Evolutionary conservation across 1,140 invertebrate genomes (phyloP), one percentile per base, ranked within the genome.

Genomic region (Drosophila pandora): DNA sequence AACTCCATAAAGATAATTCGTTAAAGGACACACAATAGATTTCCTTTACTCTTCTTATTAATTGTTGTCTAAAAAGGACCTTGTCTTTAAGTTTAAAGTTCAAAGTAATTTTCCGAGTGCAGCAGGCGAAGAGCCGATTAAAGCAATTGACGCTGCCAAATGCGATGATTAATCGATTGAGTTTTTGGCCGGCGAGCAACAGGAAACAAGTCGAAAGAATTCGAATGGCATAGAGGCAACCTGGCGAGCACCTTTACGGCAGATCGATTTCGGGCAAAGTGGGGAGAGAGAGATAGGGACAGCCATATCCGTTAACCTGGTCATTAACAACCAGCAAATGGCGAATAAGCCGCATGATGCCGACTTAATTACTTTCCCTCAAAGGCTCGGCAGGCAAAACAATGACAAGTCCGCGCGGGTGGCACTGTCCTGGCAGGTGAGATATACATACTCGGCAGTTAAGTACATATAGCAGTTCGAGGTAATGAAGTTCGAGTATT

Each of bases 101-200:
- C 43, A 23, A 47, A 47, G 21, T 22, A 23, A 6, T 47, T 43
- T 21, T 43, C 3, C 8, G n/a, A 17, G n/a, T 43, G 3, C 17
- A 47, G 34, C 2, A 28, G 22, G 8, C 28, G 10, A 13, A 21
- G 7, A 64, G 47, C 12, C 28, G 17, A 55, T 68, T 70, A 21
- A 61, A 28, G 17, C 45, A n/a, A 65, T 58, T 57, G 59, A 25
- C 48, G 53, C 6, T 75, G 82, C 83, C 82, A 87, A 85, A 68
- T 76, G 75, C 61, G 69, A 87, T 85, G 82, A 85, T 82, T 85
- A 87, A 85, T 85, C 82, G 62, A 65, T 64, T 41, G 62, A 49
- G 47, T 53, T 71, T 34, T 85, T 85, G 82, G 62, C 71, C 34
- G 59, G 56, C 21, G 81, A 61, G 45, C 71, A 68, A 69, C 72